These are phyloP conservation scores for Phengaris alcon DNA, from an alignment of 2,888 invertebrate species.

Conservation along the genomic window DNA sequence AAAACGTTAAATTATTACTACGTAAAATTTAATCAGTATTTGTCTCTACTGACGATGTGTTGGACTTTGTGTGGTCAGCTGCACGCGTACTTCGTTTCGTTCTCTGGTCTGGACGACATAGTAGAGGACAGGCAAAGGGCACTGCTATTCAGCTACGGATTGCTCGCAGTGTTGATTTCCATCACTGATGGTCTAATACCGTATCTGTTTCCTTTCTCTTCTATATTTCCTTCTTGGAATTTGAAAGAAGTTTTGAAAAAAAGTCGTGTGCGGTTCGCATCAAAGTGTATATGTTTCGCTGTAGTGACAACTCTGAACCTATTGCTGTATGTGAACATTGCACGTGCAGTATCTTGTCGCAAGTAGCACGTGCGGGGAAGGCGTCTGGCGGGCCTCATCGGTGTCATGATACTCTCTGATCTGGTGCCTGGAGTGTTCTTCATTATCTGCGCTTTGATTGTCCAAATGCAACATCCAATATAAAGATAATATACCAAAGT, in stretches of 20 bases:
- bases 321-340: background rate
- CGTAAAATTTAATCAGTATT: background rate
- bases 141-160: background rate
- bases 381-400: background rate
- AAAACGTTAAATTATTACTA: background rate
- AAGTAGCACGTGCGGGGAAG: background rate
- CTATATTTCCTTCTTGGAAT: too few species aligned
- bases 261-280: background rate
- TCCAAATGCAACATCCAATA: background rate
- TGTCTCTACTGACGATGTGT: background rate
- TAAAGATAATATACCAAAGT: background rate
- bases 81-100: background rate
- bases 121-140: background rate
- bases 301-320: background rate
- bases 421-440: background rate
- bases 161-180: background rate
- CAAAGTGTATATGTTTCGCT: background rate
- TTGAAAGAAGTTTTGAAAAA: background rate
- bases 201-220: background rate
- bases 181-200: background rate
- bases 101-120: background rate
- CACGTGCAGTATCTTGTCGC: background rate
- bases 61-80: background rate
- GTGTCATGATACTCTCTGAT: slow-evolving; percentile 4
- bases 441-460: background rate